Evolutionary conservation across 1,140 invertebrate genomes (phyloP).

Genomic region (Muscidifurax raptorellus): DNA sequence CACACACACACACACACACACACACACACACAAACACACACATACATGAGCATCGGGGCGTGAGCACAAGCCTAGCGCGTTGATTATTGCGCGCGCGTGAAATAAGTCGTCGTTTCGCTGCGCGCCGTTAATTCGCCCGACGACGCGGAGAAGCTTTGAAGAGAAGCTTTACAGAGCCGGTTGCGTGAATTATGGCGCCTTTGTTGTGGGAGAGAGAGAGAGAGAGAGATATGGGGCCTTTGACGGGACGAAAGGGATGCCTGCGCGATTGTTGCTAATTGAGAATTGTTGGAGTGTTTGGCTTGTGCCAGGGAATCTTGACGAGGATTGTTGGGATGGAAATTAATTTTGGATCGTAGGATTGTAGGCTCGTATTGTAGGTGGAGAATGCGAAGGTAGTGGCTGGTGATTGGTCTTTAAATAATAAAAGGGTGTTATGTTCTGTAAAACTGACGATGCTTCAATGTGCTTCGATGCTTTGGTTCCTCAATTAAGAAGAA

Average conservation of each 20-base stretch:
- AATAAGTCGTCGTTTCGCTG: constrained; percentile 5
- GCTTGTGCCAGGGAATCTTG: neutral
- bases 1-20: too few relatives aligned
- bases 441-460: too few relatives aligned
- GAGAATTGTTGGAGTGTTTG: neutral
- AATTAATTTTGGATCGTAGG: neutral
- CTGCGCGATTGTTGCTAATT: neutral
- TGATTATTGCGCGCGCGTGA: constrained; percentile 15
- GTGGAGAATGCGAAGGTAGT: neutral
- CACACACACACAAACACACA: too few relatives aligned
- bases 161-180: neutral
- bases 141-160: neutral
- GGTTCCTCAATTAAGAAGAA: constrained; percentile 11
- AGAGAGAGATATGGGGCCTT: neutral
- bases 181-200: neutral
- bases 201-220: neutral
- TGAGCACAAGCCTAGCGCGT: neutral
- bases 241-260: neutral
- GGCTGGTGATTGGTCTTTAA: too few relatives aligned
- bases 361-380: neutral
- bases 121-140: neutral
- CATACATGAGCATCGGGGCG: neutral
- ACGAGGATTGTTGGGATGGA: neutral
- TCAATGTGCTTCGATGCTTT: neutral
- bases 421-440: too few relatives aligned